These are phyloP conservation scores for Zaprionus africanus DNA, from an alignment of 1,140 invertebrate species.

Conservation along the genomic window DNA sequence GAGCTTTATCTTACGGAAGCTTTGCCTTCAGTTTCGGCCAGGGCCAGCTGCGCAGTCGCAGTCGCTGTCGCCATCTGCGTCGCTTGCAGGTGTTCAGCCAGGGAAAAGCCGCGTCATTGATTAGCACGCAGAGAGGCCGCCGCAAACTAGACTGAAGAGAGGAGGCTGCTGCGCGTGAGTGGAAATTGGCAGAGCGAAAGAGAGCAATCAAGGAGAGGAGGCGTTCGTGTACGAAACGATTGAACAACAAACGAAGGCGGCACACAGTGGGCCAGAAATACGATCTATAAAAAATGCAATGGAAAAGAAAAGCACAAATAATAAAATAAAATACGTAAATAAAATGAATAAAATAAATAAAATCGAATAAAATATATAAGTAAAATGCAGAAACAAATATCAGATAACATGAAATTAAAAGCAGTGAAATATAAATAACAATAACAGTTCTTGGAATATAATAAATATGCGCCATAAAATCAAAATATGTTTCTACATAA, in stretches of 20 bases:
- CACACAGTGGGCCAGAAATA: background rate
- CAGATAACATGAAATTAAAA: background rate
- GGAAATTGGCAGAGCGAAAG: background rate
- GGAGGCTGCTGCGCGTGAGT: conserved; percentile 1
- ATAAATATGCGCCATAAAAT: conserved; percentile 4
- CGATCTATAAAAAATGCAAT: background rate
- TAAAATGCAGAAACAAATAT: background rate
- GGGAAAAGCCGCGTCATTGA: conserved; percentile 74
- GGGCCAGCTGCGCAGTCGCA: conserved; percentile 47
- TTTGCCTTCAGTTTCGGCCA: conserved; percentile 35
- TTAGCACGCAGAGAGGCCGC: conserved; percentile 52
- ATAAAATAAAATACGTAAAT: background rate
- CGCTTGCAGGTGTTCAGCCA: conserved; percentile 68
- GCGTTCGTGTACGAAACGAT: conserved; percentile 1
- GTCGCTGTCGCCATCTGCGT: conserved; percentile 23
- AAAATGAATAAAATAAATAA: background rate
- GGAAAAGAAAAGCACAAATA: background rate
- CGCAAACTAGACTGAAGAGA: conserved; percentile 66
- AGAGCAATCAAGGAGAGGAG: conserved; percentile 3
- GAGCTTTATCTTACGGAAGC: conserved; percentile 69
- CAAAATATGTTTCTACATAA: background rate
- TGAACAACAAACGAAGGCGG: background rate
- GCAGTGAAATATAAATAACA: background rate
- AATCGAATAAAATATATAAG: background rate
- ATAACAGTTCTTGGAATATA: background rate